Evolutionary conservation across 2,113 vertebrate genomes (phyloP), one percentile per base, ranked within the genome.

Genomic region (Sarotherodon lohbergeri): DNA sequence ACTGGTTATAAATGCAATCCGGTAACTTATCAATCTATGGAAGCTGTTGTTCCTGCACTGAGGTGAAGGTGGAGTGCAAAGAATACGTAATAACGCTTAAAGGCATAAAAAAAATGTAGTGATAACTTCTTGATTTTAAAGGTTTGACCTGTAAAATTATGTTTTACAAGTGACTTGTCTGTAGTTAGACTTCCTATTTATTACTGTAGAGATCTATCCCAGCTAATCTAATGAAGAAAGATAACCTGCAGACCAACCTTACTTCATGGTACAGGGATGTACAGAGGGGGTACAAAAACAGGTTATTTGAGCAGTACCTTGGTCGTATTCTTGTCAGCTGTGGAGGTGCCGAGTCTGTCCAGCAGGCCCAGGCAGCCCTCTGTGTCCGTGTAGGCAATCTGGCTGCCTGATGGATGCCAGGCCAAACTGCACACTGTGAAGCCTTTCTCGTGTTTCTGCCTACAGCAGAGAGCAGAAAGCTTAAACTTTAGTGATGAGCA

Each of bases 361-460:
- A 99, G 85, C 17, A 99, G 93, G 1, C 98, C 98, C 85, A 99
- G 95, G 54, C 98, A 98, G 89, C 99, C 99, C 95, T 99, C 97
- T 0, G 93, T 97, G 91, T 99, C 99, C 1, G 99, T 99, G 92
- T 98, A 99, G 79, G 96, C 98, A 2, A 99, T 95, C 89, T 96
- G 97, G 4, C 52, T 83, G 3, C 96, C 94, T 5, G 96, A 96
- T 4, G 99, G 98, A 81, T 98, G 97, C 98, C 98, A 99, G 0
- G 97, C 97, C 89, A 99, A 85, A 1, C 97, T 93, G 94, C 98
- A 98, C 84, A 99, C 95, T 0, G 98, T 96, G 93, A 97, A 98
- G 54, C 96, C 97, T 90, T 98, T 99, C 89, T 99, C 98, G 12
- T 99, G 98, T 63, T 98, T 98, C 93, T 97, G 97, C 89, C 99